A percentile compares a stretch with the other conserved stretches of the same genome.
These are phyloP conservation scores for Willowsia nigromaculata DNA, from an alignment of 2,888 invertebrate species.

Conservation along the genomic window DNA sequence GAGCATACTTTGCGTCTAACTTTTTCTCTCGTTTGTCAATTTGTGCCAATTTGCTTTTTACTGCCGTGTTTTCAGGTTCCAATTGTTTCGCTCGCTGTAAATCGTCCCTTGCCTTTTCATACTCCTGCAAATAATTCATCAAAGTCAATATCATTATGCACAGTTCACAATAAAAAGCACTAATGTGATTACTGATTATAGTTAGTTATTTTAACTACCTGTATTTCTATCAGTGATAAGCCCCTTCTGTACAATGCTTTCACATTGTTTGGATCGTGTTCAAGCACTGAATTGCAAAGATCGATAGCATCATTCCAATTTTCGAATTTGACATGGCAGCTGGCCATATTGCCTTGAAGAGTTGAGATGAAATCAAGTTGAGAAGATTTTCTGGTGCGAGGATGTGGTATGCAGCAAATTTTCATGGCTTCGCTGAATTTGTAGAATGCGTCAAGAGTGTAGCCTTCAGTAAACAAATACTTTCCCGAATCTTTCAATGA, in stretches of 20 bases:
- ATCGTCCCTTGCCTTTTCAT: constrained; percentile 81
- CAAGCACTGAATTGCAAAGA: constrained; percentile 83
- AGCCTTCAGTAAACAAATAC: constrained; percentile 84
- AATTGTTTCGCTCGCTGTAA: constrained; percentile 85
- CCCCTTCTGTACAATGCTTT: constrained; percentile 83
- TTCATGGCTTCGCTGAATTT: constrained; percentile 88
- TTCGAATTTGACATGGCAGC: constrained; percentile 87
- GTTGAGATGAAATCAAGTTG: constrained; percentile 84
- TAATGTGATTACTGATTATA: not conserved
- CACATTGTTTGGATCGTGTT: constrained; percentile 81
- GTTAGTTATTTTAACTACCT: constrained; percentile 62
- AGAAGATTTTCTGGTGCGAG: constrained; percentile 82
- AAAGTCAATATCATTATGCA: not conserved
- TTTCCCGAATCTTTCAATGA: constrained; percentile 81
- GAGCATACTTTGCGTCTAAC: constrained; percentile 84
- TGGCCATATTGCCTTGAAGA: constrained; percentile 90
- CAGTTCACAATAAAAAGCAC: not conserved
- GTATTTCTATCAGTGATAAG: constrained; percentile 80
- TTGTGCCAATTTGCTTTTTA: constrained; percentile 83
- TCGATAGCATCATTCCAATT: constrained; percentile 86
- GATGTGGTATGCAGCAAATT: constrained; percentile 83
- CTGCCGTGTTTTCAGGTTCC: constrained; percentile 86
- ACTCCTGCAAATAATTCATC: constrained; percentile 76
- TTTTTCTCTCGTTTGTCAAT: constrained; percentile 83
- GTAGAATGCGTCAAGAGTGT: constrained; percentile 86